These are phyloP conservation scores for Columba livia DNA, from an alignment of 2,113 vertebrate genomes.

Conservation along the genomic window DNA sequence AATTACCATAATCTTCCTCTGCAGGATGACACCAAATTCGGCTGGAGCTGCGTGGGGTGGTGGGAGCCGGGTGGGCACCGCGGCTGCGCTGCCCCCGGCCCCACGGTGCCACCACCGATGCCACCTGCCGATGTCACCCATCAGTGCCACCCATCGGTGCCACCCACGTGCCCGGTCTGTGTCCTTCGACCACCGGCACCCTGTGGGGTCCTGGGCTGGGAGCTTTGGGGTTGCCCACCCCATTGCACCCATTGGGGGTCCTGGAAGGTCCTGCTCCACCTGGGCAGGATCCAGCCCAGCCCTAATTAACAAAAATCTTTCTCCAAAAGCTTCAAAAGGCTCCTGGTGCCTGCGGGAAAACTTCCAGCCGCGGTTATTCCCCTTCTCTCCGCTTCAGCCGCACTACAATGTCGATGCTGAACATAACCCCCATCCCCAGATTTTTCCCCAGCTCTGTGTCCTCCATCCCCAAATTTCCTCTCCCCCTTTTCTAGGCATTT, in stretches of 20 bases:
- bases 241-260: no score
- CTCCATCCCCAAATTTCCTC: neutral
- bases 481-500: neutral
- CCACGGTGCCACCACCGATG: accelerated
- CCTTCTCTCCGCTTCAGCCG: neutral
- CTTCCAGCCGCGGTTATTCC: neutral
- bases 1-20: conserved; percentile 36
- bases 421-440: neutral
- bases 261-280: neutral
- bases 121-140: neutral
- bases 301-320: neutral
- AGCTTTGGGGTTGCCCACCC: neutral
- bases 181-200: accelerated
- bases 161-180: neutral
- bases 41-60: neutral
- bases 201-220: accelerated
- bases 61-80: neutral
- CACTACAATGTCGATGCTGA: accelerated
- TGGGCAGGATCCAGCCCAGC: neutral
- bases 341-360: conserved; percentile 8
- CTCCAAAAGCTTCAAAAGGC: neutral
- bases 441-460: neutral
- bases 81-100: neutral
- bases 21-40: conserved; percentile 11
- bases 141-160: accelerated